phyloP scores from a whole-genome alignment of 2,888 invertebrate genomes.

The Acleris cristana region DNA sequence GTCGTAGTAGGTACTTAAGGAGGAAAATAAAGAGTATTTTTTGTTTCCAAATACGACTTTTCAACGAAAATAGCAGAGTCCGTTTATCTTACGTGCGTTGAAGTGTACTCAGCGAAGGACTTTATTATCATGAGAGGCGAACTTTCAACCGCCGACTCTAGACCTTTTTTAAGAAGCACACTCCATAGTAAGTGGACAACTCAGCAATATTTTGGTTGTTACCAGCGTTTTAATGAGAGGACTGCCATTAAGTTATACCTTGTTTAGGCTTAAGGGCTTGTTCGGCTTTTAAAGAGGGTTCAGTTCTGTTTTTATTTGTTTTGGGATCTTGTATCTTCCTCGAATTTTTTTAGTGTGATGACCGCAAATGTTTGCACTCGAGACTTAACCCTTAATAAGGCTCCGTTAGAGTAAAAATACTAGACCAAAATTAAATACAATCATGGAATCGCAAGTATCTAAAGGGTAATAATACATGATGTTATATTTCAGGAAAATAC shows the following conservation, averaged over 20 bases:
- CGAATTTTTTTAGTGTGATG: too few species aligned
- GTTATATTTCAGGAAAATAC: too few species aligned
- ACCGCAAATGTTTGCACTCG: too few species aligned
- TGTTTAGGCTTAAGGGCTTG: slow-evolving; percentile 14
- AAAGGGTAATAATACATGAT: too few species aligned
- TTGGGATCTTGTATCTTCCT: background rate
- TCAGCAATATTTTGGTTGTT: slow-evolving; percentile 69
- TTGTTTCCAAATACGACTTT: slow-evolving; percentile 40
- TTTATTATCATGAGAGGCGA: slow-evolving; percentile 72
- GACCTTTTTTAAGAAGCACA: slow-evolving; percentile 72
- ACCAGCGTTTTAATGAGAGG: slow-evolving; percentile 33
- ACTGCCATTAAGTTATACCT: slow-evolving; percentile 23
- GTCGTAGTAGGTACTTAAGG: too few species aligned
- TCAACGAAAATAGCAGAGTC: slow-evolving; percentile 60
- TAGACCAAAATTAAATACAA: too few species aligned
- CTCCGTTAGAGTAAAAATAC: too few species aligned
- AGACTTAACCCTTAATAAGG: too few species aligned
- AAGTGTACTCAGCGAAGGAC: slow-evolving; percentile 65
- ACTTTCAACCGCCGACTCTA: slow-evolving; percentile 59
- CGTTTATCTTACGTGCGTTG: slow-evolving; percentile 75
- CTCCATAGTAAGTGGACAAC: slow-evolving; percentile 61
- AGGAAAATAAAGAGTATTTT: background rate
- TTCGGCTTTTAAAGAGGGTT: background rate
- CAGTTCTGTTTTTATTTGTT: background rate
- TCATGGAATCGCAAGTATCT: too few species aligned